Evolutionary conservation across 2,797 vertebrate species (phyloP).

Genomic region (Parambassis ranga): DNA sequence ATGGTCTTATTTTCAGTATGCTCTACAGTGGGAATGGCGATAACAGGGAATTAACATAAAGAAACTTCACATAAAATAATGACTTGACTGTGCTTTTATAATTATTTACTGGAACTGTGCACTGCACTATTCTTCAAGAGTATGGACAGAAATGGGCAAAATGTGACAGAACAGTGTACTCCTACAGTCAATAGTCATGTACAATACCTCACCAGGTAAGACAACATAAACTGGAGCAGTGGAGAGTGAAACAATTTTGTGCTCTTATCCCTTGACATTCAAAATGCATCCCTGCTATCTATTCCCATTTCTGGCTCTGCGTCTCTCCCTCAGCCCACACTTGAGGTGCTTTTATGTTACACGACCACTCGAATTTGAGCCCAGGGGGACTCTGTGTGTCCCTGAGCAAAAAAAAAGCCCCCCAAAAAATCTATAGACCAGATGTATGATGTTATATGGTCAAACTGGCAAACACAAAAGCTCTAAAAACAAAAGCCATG

Average conservation of each 20-base stretch:
- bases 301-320: constrained; percentile 71
- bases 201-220: constrained; percentile 19
- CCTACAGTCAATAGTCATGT: background rate
- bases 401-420: constrained; percentile 90
- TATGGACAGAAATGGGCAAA: background rate
- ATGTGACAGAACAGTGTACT: background rate
- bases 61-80: no score
- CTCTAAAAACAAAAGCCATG: constrained; percentile 93
- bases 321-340: constrained; percentile 78
- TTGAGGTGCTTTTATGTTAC: constrained; percentile 91
- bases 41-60: no score
- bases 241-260: constrained; percentile 83
- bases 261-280: constrained; percentile 78
- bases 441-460: constrained; percentile 99
- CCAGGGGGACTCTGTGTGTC: constrained; percentile 88
- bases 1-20: no score
- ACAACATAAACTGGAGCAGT: constrained; percentile 58
- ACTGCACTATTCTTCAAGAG: background rate
- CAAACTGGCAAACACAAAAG: constrained; percentile 98
- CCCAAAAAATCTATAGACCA: constrained; percentile 94
- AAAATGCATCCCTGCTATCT: constrained; percentile 63
- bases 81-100: no score
- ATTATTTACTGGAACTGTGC: no score
- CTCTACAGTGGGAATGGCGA: no score
- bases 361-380: constrained; percentile 87